These are phyloP conservation scores for Leiothrix lutea DNA, from an alignment of 2,113 vertebrate genomes.

Conservation along the genomic window DNA sequence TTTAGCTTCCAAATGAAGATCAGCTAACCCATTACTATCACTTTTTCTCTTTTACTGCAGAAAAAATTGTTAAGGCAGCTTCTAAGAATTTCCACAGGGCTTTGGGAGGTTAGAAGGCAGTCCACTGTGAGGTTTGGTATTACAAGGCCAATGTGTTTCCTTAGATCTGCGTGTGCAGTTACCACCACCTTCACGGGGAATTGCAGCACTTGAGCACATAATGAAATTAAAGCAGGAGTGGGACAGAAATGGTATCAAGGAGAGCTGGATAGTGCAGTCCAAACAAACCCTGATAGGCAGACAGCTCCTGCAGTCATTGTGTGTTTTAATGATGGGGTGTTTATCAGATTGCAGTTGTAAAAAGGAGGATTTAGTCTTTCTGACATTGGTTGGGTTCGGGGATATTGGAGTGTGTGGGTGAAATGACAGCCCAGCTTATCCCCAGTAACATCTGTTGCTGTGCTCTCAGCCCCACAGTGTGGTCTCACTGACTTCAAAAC, in stretches of 20 bases:
- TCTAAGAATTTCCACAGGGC: slow-evolving; percentile 53
- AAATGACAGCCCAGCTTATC: neutral
- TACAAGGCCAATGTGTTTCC: slow-evolving; percentile 34
- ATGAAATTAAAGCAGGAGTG: slow-evolving; percentile 34
- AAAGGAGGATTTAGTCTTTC: neutral
- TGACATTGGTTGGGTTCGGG: neutral
- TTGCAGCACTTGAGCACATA: neutral
- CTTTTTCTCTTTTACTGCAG: slow-evolving; percentile 49
- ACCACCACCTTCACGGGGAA: neutral
- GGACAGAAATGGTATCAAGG: neutral
- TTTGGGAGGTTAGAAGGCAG: slow-evolving; percentile 46
- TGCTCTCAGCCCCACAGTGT: neutral
- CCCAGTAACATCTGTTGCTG: neutral
- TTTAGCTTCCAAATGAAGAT: slow-evolving; percentile 65
- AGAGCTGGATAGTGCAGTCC: neutral
- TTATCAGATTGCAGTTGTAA: neutral
- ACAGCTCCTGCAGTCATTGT: neutral
- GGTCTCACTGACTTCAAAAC: neutral
- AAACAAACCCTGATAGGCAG: neutral
- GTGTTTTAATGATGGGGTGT: neutral
- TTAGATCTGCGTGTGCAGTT: slow-evolving; percentile 23
- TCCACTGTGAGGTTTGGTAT: slow-evolving; percentile 34
- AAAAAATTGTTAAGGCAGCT: slow-evolving; percentile 58
- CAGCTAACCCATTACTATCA: slow-evolving; percentile 47
- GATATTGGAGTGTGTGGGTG: neutral